Base-by-base conservation (phyloP, 2,888 invertebrate species). In the Oligia strigilis region DNA sequence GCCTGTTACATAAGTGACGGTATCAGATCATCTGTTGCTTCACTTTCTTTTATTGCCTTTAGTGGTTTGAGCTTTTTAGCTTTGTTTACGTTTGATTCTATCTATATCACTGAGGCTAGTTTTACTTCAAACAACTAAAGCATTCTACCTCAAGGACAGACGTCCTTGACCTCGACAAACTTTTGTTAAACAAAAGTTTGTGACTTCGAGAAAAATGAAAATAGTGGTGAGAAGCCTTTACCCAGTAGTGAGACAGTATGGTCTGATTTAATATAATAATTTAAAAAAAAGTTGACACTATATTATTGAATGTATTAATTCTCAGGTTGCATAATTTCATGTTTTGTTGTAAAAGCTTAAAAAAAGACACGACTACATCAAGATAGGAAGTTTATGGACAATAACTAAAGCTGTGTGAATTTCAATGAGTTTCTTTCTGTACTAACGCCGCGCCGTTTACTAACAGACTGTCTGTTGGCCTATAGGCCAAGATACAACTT, bases 1-100 rank as follows among this genome's bases (percentile, higher is more conserved):
- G 86, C 91, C 92, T 92, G 91, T 96, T 96, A 96, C 94, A 95
- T 96, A 96, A 96, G 94, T 92, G 93, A 93, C 93, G 92, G 92
- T 93, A 85, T 78, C 83, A 78, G 76, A 80, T 88, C 90, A 90
- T 92, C 91, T 92, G 90, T 85, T 85, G 84, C 88, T 91, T 94
- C 94, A 95, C 96, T 96, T 96, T 96, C 96, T 94, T 94, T 95
- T 93, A 93, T 92, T 70, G 67, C 55, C 55, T 52, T 75, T 78
- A 8, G 46, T 67, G 43, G 58, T 49, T 62, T 58, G 40, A 55
- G 40, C 43, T 23, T 75, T 58, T 82, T 19, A 40, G n/a, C 1
- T 40, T 72, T 82, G 64, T 78, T 82, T 72, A 72, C 43, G 17
- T 23, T 3, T 0, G 11, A 40, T 40, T 43, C 4, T 17, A 58